These are phyloP conservation scores for Globodera ellingtonae DNA, from an alignment of 1,140 invertebrate genomes.

Conservation along the genomic window DNA sequence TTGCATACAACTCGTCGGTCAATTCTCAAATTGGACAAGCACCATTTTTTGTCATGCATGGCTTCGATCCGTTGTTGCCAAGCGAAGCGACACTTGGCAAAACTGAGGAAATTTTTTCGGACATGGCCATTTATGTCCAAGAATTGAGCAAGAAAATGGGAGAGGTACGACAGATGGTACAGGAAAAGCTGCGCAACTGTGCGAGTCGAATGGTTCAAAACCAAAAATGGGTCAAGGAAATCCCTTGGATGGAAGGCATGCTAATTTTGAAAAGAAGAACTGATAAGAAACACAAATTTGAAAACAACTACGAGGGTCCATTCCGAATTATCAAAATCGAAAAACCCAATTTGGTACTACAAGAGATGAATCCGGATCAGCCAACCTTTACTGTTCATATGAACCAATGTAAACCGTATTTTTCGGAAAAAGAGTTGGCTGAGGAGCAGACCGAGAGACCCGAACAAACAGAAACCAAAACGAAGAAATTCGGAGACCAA, in stretches of 20 bases:
- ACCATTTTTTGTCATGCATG: constrained; percentile 11
- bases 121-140: background rate
- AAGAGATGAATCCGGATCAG: background rate
- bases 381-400: background rate
- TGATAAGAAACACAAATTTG: constrained; percentile 11
- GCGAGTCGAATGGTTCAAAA: background rate
- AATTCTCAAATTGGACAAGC: constrained; percentile 6
- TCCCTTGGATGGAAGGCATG: constrained; percentile 2
- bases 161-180: background rate
- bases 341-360: constrained; percentile 13
- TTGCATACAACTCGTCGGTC: constrained; percentile 13
- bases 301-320: constrained; percentile 1
- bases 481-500: background rate
- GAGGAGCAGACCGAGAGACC: background rate
- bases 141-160: constrained; percentile 5
- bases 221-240: background rate
- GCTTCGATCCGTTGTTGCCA: background rate
- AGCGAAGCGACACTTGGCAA: background rate
- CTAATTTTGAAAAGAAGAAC: background rate
- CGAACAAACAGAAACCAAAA: background rate
- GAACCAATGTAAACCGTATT: constrained; percentile 11
- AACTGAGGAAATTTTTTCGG: background rate
- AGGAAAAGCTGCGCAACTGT: background rate
- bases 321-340: constrained; percentile 3
- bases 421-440: background rate